Percentiles rank a stretch among this genome's conserved stretches.
phyloP scores from a whole-genome alignment of 2,797 vertebrate genomes.

The Manis crassicaudata region DNA sequence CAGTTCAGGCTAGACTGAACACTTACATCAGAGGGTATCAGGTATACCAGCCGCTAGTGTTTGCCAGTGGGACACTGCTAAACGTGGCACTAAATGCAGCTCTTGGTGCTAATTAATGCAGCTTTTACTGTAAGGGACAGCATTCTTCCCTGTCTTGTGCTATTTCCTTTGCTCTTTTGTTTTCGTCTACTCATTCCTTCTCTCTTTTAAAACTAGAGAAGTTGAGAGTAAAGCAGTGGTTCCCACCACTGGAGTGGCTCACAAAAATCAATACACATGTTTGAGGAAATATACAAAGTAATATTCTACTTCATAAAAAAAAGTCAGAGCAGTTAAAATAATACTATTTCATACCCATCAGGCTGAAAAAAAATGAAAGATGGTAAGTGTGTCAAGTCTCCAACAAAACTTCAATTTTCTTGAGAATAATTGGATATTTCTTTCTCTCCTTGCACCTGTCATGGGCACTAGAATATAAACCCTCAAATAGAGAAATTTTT shows the following conservation, averaged over 20 bases:
- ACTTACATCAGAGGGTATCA: background rate
- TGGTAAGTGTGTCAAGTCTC: background rate
- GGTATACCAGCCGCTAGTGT: background rate
- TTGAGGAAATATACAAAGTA: background rate
- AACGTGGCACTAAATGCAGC: background rate
- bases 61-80: background rate
- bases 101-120: slow-evolving; percentile 33
- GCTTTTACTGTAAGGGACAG: background rate
- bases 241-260: background rate
- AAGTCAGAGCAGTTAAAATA: background rate
- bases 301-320: background rate
- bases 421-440: background rate
- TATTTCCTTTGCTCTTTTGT: background rate
- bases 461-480: background rate
- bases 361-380: background rate
- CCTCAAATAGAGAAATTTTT: background rate
- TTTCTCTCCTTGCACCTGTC: background rate
- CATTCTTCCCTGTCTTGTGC: background rate
- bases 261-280: background rate
- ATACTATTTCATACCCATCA: background rate
- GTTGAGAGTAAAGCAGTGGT: background rate
- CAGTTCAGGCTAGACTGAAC: background rate
- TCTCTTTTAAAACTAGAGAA: background rate
- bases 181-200: background rate
- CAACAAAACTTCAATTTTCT: background rate